phyloP scores from a whole-genome alignment of 2,888 invertebrate genomes.

The Rutpela maculata region DNA sequence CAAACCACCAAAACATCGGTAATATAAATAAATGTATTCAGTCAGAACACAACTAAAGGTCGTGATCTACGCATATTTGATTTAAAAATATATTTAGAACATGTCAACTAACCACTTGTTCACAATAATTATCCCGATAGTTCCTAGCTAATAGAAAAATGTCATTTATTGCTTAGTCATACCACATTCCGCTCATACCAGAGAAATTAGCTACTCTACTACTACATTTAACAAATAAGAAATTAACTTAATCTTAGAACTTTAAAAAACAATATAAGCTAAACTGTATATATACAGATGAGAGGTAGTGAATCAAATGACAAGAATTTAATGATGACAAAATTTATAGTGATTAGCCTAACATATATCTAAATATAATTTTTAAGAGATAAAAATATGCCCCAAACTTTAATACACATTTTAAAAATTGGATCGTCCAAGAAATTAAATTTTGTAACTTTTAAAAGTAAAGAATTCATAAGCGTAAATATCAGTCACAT shows the following conservation, averaged over 20 bases:
- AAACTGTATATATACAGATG: constrained; percentile 59
- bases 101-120: constrained; percentile 65
- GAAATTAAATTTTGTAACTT: constrained; percentile 42
- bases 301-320: constrained; percentile 66
- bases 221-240: constrained; percentile 51
- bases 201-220: constrained; percentile 51
- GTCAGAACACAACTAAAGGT: constrained; percentile 65
- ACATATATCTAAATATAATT: constrained; percentile 69
- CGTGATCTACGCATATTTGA: constrained; percentile 58
- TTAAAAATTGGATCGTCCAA: constrained; percentile 36
- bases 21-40: constrained; percentile 58
- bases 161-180: constrained; percentile 72
- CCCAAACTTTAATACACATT: constrained; percentile 68
- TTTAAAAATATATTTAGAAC: constrained; percentile 67
- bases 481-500: constrained; percentile 56
- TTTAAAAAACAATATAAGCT: constrained; percentile 50
- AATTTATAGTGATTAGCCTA: constrained; percentile 66
- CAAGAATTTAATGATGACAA: constrained; percentile 57
- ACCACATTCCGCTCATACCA: constrained; percentile 66
- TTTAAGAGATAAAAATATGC: constrained; percentile 61
- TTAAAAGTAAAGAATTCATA: constrained; percentile 40
- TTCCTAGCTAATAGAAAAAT: constrained; percentile 61
- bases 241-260: constrained; percentile 50
- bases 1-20: constrained; percentile 56
- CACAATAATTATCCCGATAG: constrained; percentile 42